phyloP scores from a whole-genome alignment of 2,888 invertebrate genomes.

The Antitype chi region DNA sequence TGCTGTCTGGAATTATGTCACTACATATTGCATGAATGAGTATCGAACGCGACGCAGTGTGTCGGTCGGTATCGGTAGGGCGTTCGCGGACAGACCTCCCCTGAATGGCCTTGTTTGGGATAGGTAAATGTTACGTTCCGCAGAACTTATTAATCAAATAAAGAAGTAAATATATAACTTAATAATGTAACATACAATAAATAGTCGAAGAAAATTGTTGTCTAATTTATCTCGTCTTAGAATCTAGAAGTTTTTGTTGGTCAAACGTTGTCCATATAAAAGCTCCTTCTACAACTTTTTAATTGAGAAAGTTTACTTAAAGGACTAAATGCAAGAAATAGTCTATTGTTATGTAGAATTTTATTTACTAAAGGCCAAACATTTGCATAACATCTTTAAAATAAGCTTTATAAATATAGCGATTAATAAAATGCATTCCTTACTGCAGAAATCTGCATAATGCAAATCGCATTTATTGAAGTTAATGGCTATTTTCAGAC shows the following conservation, averaged over 20 bases:
- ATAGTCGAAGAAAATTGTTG: background rate
- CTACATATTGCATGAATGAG: background rate
- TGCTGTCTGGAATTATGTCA: background rate
- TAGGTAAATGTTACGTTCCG: background rate
- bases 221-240: slow-evolving; percentile 1
- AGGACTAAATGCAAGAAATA: background rate
- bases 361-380: background rate
- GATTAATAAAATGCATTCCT: background rate
- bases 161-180: background rate
- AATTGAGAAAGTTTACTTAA: background rate
- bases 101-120: background rate
- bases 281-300: slow-evolving; percentile 3
- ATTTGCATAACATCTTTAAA: background rate
- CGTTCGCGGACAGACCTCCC: background rate
- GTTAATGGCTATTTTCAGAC: slow-evolving; percentile 18
- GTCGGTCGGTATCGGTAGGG: background rate
- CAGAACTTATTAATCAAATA: background rate
- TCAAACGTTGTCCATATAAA: background rate
- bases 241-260: background rate
- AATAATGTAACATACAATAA: background rate
- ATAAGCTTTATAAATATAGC: background rate
- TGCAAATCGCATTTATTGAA: slow-evolving; percentile 11
- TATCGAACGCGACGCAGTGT: background rate
- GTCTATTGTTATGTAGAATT: background rate
- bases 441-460: slow-evolving; percentile 30